A percentile compares a stretch with the other conserved stretches of the same genome.
Evolutionary conservation across 2,888 invertebrate genomes (phyloP).

Genomic region (Acanthosepion lycidas): DNA sequence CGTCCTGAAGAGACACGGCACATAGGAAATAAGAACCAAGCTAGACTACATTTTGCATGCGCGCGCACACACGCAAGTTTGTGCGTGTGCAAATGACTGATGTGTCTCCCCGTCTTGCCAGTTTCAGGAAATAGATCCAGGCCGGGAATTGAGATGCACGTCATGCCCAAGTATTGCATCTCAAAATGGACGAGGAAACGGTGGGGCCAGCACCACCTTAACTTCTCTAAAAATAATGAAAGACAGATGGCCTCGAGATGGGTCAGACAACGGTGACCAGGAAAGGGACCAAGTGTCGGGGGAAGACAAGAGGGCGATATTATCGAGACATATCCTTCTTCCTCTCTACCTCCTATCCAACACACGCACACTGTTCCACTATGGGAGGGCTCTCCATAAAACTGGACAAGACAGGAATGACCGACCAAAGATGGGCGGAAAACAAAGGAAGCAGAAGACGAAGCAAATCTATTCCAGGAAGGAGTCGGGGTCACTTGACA

Average conservation of each 20-base stretch:
- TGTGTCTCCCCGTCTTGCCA: not conserved
- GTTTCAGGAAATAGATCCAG: not conserved
- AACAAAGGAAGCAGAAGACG: constrained; percentile 8
- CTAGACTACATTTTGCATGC: no score
- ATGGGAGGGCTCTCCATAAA: not conserved
- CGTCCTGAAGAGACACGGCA: no score
- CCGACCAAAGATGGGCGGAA: not conserved
- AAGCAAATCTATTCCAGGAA: not conserved
- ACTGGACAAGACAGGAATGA: constrained; percentile 5
- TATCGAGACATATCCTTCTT: not conserved
- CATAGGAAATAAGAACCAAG: no score
- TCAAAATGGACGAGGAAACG: not conserved
- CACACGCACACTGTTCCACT: not conserved
- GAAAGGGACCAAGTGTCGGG: not conserved
- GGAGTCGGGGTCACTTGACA: not conserved
- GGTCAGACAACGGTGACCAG: not conserved
- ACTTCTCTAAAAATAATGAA: not conserved
- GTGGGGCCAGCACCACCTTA: not conserved
- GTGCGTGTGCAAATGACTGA: not conserved
- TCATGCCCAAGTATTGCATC: constrained; percentile 33
- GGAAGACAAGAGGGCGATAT: not conserved
- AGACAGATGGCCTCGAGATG: not conserved
- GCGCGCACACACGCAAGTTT: no score
- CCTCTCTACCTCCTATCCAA: not conserved
- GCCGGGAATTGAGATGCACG: not conserved